Evolutionary conservation across 2,113 vertebrate species (phyloP).

Genomic region (Mus spicilegus): DNA sequence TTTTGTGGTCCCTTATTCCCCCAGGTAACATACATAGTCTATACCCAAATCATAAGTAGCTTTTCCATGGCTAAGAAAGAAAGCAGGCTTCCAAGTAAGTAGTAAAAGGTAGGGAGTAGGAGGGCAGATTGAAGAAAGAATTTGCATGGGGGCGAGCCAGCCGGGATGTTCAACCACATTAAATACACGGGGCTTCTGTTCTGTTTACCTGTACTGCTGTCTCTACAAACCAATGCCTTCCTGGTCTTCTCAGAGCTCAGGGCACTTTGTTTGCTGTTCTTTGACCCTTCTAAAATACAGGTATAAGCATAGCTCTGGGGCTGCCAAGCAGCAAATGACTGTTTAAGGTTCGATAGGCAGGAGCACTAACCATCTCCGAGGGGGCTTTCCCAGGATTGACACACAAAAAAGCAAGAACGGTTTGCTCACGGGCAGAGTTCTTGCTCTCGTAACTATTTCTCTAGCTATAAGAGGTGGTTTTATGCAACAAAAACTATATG

Average conservation of each 20-base stretch:
- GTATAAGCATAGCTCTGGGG: neutral
- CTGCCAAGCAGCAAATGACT: neutral
- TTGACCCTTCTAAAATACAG: neutral
- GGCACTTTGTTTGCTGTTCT: neutral
- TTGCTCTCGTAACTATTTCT: neutral
- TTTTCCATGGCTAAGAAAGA: neutral
- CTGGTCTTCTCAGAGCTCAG: neutral
- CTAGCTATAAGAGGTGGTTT: neutral
- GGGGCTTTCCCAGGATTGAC: neutral
- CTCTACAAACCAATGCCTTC: neutral
- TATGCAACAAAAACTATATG: neutral
- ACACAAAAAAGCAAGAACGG: neutral
- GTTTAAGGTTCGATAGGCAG: neutral
- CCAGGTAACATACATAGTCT: neutral
- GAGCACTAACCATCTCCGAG: neutral
- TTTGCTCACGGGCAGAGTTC: neutral
- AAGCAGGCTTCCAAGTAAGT: neutral
- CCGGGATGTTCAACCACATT: neutral
- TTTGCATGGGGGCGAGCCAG: neutral
- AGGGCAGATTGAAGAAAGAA: neutral
- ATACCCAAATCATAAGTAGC: neutral
- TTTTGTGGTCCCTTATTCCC: no score
- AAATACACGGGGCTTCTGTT: accelerated
- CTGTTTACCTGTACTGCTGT: neutral
- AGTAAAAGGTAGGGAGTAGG: neutral